phyloP scores from a whole-genome alignment of 2,113 vertebrate genomes.

The Gnathonemus echidnorhynchus region DNA sequence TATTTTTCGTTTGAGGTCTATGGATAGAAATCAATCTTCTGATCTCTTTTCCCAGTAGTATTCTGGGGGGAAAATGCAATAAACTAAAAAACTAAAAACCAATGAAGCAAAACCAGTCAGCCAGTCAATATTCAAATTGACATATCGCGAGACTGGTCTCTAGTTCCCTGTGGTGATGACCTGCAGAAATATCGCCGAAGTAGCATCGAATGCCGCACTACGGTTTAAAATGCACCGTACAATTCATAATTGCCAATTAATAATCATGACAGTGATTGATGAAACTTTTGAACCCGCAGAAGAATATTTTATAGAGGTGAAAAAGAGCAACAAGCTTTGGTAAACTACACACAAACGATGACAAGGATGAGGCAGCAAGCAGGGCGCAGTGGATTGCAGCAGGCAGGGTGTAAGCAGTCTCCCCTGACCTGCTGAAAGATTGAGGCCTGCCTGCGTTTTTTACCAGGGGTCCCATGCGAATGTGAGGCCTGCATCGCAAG shows the following conservation, averaged over 20 bases:
- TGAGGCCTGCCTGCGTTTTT: constrained; percentile 46
- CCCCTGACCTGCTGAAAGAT: constrained; percentile 41
- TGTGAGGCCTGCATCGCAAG: constrained; percentile 58
- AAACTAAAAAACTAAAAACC: neutral
- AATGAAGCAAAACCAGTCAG: neutral
- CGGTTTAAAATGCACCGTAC: neutral
- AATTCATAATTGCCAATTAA: neutral
- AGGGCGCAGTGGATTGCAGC: neutral
- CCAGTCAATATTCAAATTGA: neutral
- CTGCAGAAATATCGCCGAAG: neutral
- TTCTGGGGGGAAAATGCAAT: neutral
- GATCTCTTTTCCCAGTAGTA: neutral
- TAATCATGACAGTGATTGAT: neutral
- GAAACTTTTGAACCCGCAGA: neutral
- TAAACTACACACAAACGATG: neutral
- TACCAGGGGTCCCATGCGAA: constrained; percentile 55
- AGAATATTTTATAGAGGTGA: neutral
- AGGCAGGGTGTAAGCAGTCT: constrained; percentile 14
- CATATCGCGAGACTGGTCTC: neutral
- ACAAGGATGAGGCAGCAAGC: neutral
- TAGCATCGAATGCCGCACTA: neutral
- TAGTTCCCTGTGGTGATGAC: neutral
- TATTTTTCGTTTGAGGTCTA: neutral
- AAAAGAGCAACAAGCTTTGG: neutral
- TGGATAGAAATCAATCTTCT: neutral